Evolutionary conservation across 2,797 vertebrate genomes (phyloP).

Genomic region (Channallabes apus): DNA sequence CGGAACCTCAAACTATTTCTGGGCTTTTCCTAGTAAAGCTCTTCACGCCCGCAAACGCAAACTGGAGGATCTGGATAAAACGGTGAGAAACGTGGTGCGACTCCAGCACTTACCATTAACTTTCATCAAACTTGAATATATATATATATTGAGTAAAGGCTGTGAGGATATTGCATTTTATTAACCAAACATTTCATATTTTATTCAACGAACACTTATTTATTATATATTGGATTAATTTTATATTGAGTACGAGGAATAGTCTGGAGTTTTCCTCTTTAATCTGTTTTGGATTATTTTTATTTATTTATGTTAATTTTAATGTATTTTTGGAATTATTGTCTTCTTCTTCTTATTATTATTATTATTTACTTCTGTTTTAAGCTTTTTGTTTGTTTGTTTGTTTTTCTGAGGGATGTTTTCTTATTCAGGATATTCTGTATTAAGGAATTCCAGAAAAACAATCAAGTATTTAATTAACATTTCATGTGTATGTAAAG

Average conservation of each 20-base stretch:
- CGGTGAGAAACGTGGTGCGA: conserved; percentile 75
- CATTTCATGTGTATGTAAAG: not conserved
- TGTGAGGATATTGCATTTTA: not conserved
- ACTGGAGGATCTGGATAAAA: conserved; percentile 82
- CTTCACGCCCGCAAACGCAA: conserved; percentile 82
- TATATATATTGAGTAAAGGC: not conserved
- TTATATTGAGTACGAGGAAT: not conserved
- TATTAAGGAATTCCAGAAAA: not conserved
- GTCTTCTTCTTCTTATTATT: not conserved
- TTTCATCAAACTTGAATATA: not conserved
- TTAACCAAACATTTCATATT: not conserved
- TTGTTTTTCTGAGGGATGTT: not conserved
- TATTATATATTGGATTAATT: not conserved
- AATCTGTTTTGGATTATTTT: not conserved
- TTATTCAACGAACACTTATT: not conserved
- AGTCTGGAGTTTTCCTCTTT: not conserved
- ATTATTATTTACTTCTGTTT: not conserved
- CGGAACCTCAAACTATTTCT: conserved; percentile 97
- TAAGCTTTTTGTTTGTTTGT: not conserved
- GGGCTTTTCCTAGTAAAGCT: conserved; percentile 97
- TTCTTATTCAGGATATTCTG: not conserved
- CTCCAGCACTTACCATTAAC: not conserved
- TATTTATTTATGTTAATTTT: not conserved
- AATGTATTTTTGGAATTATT: not conserved
- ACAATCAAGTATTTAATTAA: not conserved